These are phyloP conservation scores for Aradus depressus DNA, from an alignment of 2,888 invertebrate species.

Conservation along the genomic window DNA sequence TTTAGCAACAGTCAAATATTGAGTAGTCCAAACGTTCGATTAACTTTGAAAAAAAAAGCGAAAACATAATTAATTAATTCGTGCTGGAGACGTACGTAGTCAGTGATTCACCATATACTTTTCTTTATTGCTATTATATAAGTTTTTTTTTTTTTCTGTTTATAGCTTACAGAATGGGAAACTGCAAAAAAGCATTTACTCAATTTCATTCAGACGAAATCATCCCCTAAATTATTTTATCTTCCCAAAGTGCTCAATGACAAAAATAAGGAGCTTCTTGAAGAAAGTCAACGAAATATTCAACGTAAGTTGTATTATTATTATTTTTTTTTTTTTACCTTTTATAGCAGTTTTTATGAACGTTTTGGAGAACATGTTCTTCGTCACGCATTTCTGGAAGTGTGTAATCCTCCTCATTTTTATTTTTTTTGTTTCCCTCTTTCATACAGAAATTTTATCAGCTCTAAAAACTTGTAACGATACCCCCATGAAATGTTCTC, in stretches of 20 bases:
- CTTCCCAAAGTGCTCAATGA: constrained; percentile 67
- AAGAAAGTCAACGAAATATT: constrained; percentile 49
- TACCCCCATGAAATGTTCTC: no score
- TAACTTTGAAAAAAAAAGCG: no score
- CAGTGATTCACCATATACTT: background rate
- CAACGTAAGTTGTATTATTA: constrained; percentile 49
- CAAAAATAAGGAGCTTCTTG: constrained; percentile 53
- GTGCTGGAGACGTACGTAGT: background rate
- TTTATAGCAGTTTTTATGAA: no score
- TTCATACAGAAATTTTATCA: no score
- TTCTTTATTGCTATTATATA: background rate
- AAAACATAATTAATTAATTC: no score
- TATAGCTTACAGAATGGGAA: constrained; percentile 65
- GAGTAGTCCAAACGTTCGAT: no score
- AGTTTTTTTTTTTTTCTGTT: constrained; percentile 16
- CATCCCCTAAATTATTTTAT: constrained; percentile 80
- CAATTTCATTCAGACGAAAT: constrained; percentile 76
- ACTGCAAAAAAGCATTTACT: constrained; percentile 60
- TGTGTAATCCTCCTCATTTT: background rate
- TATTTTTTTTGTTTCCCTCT: no score
- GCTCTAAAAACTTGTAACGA: no score
- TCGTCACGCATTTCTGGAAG: background rate
- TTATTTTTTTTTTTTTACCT: no score
- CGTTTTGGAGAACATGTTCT: background rate
- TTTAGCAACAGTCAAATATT: no score